Conservation (phyloP, 2,797 vertebrate species). For the Anableps anableps region DNA sequence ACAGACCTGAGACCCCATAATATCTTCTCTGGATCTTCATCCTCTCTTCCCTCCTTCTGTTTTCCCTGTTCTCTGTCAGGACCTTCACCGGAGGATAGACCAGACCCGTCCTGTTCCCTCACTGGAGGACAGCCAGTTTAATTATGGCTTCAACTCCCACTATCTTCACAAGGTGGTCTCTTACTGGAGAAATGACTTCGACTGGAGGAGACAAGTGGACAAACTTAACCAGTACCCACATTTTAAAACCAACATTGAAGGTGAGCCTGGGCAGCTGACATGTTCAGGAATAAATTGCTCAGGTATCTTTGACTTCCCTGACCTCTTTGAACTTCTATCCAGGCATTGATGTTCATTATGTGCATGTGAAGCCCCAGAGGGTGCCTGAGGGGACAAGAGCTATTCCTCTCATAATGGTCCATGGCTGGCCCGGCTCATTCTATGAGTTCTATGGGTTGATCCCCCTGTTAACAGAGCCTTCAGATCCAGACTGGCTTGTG, state of each 20-base stretch:
- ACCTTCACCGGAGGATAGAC: constrained; percentile 85
- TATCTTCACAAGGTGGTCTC: constrained; percentile 84
- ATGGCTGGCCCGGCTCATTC: constrained; percentile 92
- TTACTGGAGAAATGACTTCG: constrained; percentile 89
- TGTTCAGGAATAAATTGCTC: neutral
- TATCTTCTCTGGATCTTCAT: neutral
- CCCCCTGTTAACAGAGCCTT: constrained; percentile 83
- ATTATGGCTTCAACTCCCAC: constrained; percentile 88
- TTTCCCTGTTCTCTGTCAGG: constrained; percentile 69
- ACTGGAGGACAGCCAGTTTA: constrained; percentile 85
- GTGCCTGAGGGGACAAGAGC: constrained; percentile 71
- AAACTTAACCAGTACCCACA: constrained; percentile 88
- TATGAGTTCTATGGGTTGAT: constrained; percentile 91
- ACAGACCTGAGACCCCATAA: no score
- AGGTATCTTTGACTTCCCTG: neutral
- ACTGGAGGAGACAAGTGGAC: constrained; percentile 88
- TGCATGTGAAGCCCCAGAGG: constrained; percentile 85
- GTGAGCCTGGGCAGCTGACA: constrained; percentile 60
- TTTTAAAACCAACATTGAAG: constrained; percentile 90
- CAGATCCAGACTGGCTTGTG: constrained; percentile 53
- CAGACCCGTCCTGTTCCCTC: constrained; percentile 78
- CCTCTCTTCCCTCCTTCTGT: neutral
- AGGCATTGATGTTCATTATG: constrained; percentile 89
- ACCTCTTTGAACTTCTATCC: neutral
- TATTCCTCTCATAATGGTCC: constrained; percentile 87